A percentile compares a stretch with the other conserved stretches of the same genome.
phyloP scores from a whole-genome alignment of 2,113 vertebrate genomes.

The Reinhardtius hippoglossoides region DNA sequence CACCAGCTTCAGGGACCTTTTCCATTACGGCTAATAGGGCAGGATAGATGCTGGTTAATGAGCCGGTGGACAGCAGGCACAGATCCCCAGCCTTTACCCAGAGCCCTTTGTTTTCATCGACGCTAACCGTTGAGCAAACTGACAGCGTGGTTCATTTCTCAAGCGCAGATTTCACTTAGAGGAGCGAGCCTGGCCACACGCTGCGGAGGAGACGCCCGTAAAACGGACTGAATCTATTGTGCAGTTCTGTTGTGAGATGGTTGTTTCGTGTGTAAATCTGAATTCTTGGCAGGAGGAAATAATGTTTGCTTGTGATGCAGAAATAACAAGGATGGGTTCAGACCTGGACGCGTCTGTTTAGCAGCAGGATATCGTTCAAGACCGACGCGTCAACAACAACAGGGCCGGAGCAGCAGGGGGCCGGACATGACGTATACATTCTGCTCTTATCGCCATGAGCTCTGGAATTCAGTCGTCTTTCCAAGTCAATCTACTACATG shows the following conservation, averaged over 20 bases:
- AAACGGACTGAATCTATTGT: background rate
- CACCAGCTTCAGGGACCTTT: constrained; percentile 41
- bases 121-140: constrained; percentile 13
- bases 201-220: background rate
- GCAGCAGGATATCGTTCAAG: too few relatives aligned
- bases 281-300: too few relatives aligned
- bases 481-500: too few relatives aligned
- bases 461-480: too few relatives aligned
- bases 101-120: constrained; percentile 38
- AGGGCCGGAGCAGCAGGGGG: too few relatives aligned
- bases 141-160: constrained; percentile 8
- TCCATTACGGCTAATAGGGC: constrained; percentile 43
- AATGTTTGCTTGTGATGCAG: background rate
- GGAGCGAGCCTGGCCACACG: background rate
- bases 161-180: background rate
- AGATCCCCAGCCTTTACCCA: constrained; percentile 16
- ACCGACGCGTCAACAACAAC: too few relatives aligned
- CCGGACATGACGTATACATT: too few relatives aligned
- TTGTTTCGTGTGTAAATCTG: background rate
- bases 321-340: background rate
- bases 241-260: background rate
- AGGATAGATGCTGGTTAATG: constrained; percentile 59
- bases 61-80: constrained; percentile 18
- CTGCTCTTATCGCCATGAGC: too few relatives aligned
- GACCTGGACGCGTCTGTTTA: background rate